Conservation (phyloP, 2,797 vertebrate species). For the Esox lucius region DNA sequence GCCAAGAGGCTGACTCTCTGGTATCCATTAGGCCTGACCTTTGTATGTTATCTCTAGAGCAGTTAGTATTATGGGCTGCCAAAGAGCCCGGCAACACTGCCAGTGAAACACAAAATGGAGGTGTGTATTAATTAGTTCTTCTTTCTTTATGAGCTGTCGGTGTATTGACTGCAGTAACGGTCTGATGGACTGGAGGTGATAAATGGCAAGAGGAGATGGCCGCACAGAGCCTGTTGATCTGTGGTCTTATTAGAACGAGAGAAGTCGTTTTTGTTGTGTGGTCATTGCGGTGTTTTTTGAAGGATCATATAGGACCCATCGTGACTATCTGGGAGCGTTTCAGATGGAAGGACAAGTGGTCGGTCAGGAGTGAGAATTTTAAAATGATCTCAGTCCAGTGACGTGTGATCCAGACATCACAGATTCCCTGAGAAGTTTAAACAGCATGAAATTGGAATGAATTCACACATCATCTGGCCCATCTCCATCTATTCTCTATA, state of each 20-base stretch:
- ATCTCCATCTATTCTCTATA: conserved; percentile 17
- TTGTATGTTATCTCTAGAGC: conserved; percentile 24
- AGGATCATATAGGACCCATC: background rate
- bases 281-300: background rate
- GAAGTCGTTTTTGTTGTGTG: background rate
- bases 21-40: conserved; percentile 48
- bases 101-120: conserved; percentile 2
- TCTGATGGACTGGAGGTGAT: background rate
- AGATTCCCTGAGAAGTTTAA: conserved; percentile 18
- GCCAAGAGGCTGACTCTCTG: conserved; percentile 13
- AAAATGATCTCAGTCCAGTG: background rate
- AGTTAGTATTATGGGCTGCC: conserved; percentile 34
- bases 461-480: conserved; percentile 21
- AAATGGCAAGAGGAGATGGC: background rate
- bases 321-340: background rate
- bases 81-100: conserved; percentile 1
- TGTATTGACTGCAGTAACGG: conserved; percentile 13
- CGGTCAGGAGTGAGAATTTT: background rate
- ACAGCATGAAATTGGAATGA: conserved; percentile 29
- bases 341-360: background rate
- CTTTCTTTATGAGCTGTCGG: background rate
- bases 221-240: background rate
- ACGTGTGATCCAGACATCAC: background rate
- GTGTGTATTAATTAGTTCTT: conserved; percentile 3
- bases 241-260: background rate